These are phyloP conservation scores for Rotaria magnacalcarata DNA, from an alignment of 2,888 invertebrate genomes.

Conservation along the genomic window DNA sequence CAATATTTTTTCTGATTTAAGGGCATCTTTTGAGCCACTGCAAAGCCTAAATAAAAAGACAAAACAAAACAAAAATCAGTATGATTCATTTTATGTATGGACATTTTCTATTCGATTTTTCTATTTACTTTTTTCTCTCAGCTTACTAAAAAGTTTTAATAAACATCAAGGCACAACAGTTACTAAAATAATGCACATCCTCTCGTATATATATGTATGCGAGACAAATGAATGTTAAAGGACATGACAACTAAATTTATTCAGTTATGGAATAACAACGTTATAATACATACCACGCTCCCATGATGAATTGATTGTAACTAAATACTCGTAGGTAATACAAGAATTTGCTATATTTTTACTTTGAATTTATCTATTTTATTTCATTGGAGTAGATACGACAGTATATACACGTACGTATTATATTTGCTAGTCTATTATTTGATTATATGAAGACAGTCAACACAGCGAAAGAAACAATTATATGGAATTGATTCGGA, in stretches of 20 bases:
- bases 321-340: not conserved
- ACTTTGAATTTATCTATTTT: not conserved
- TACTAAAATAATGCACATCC: not conserved
- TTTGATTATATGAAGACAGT: not conserved
- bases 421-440: not conserved
- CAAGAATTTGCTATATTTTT: not conserved
- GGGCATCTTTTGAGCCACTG: not conserved
- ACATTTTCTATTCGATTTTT: not conserved
- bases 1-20: not conserved
- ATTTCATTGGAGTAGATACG: not conserved
- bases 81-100: not conserved
- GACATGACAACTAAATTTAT: not conserved
- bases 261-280: too few relatives aligned
- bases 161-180: not conserved
- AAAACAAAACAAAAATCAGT: not conserved
- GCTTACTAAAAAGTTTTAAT: not conserved
- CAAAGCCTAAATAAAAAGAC: conserved; percentile 1
- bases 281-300: conserved; percentile 3
- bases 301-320: not conserved
- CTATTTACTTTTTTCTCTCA: not conserved
- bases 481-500: not conserved
- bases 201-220: not conserved
- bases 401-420: not conserved
- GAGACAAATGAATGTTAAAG: not conserved
- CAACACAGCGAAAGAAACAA: not conserved